Percentiles rank a stretch among this genome's conserved stretches.
phyloP scores from a whole-genome alignment of 2,113 vertebrate species.

The Scatophagus argus region DNA sequence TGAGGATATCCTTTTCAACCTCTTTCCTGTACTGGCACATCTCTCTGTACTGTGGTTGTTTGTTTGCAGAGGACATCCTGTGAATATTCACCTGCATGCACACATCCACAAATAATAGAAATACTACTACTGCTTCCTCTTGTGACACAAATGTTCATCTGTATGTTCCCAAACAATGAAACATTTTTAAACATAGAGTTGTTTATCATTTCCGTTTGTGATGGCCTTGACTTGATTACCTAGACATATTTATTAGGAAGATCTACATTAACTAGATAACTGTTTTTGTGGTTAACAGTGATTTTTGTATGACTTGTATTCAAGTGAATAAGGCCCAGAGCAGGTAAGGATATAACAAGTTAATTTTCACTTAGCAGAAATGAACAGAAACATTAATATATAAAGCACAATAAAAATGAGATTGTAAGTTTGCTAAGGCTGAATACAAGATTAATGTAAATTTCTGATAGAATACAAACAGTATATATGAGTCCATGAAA shows the following conservation, averaged over 20 bases:
- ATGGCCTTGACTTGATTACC: not conserved
- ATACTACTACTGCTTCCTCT: slow-evolving; percentile 33
- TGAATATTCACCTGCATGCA: slow-evolving; percentile 43
- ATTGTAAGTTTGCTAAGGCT: not conserved
- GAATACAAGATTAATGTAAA: no score
- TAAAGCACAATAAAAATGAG: not conserved
- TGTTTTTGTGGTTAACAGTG: not conserved
- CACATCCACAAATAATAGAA: slow-evolving; percentile 38
- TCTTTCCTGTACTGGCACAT: slow-evolving; percentile 60
- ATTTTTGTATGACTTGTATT: not conserved
- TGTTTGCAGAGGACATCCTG: slow-evolving; percentile 69
- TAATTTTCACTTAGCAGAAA: not conserved
- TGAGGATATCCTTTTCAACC: slow-evolving; percentile 54
- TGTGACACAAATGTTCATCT: slow-evolving; percentile 14
- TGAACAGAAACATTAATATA: not conserved
- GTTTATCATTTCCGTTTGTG: not conserved
- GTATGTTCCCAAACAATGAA: slow-evolving; percentile 18
- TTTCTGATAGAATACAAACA: no score
- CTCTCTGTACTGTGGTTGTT: slow-evolving; percentile 39
- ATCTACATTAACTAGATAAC: not conserved
- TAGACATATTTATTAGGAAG: not conserved
- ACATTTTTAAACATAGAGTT: slow-evolving; percentile 15
- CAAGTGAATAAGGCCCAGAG: not conserved
- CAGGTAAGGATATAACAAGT: not conserved
- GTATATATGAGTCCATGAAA: no score